Evolutionary conservation across 2,888 invertebrate genomes (phyloP), one percentile per base, ranked within the genome.

Genomic region (Endomychus coccineus): DNA sequence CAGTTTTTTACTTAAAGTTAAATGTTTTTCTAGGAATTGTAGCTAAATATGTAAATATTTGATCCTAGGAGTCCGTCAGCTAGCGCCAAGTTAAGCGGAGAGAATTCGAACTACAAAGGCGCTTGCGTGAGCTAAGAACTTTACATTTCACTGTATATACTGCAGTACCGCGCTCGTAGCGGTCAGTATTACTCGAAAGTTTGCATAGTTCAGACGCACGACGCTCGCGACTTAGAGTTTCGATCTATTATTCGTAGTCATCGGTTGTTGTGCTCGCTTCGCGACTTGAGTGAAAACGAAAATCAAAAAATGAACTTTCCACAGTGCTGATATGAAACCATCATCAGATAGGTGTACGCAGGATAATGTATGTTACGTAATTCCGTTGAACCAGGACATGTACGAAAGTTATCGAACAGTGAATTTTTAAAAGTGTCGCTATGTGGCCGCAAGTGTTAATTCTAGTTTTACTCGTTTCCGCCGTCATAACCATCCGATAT

Each of bases 141-240:
- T 36, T 40, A 36, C 43, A 31, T 36, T 31, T 34, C 39, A 28
- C 27, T 21, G 42, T 45, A 47, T 56, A 62, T 59, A 61, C 60
- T 47, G 58, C 61, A 58, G 61, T 59, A 50, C 51, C 51, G 51
- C 46, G 44, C 49, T 35, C 44, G 40, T 45, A 49, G 50, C 45
- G 46, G 49, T 55, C 51, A 62, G 62, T 62, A 48, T 54, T 54
- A 52, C 53, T 56, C 54, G 53, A 53, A 48, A 27, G 23, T 12
- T 22, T 12, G 11, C n/a, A 12, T 3, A 4, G 13, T 14, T 22
- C 27, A 23, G 22, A 35, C 29, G 35, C n/a, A 16, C 27, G 16
- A 10, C 25, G 31, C 9, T 15, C 27, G 34, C 10, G 27, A 36
- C 22, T 25, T 17, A 16, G 17, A 23, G 17, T 17, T 12, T 23